phyloP scores from a whole-genome alignment of 2,888 invertebrate genomes.

The Tortricodes alternella region DNA sequence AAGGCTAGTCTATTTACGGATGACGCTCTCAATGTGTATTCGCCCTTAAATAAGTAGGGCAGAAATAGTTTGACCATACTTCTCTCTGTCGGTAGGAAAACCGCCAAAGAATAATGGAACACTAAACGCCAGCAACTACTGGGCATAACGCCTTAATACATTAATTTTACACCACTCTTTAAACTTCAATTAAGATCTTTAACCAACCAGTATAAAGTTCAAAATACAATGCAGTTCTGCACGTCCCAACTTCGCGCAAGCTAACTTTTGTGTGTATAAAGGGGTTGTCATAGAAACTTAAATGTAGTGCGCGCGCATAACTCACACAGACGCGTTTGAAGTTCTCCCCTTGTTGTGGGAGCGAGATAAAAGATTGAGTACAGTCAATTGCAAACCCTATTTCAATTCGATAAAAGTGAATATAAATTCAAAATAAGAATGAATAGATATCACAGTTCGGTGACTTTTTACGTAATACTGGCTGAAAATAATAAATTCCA shows the following conservation, averaged over 20 bases:
- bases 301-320: conserved; percentile 78
- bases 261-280: conserved; percentile 72
- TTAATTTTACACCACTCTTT: conserved; percentile 67
- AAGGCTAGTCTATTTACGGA: no score
- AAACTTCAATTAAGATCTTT: conserved; percentile 38
- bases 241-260: conserved; percentile 59
- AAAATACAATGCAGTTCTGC: conserved; percentile 36
- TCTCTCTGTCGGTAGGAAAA: conserved; percentile 44
- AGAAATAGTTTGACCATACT: conserved; percentile 15
- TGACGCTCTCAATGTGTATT: neutral
- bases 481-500: conserved; percentile 1
- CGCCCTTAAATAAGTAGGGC: neutral
- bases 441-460: neutral
- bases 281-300: conserved; percentile 82
- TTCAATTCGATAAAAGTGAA: neutral
- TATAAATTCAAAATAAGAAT: neutral
- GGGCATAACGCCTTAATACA: conserved; percentile 76
- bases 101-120: conserved; percentile 63
- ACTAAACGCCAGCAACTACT: conserved; percentile 71
- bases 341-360: conserved; percentile 56
- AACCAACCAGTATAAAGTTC: conserved; percentile 27
- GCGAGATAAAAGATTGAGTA: conserved; percentile 56
- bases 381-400: conserved; percentile 46
- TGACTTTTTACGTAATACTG: neutral
- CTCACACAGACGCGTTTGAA: conserved; percentile 49